Base-by-base conservation (phyloP, 64 coral and sea anemone species). In the Montipora foliosa region DNA sequence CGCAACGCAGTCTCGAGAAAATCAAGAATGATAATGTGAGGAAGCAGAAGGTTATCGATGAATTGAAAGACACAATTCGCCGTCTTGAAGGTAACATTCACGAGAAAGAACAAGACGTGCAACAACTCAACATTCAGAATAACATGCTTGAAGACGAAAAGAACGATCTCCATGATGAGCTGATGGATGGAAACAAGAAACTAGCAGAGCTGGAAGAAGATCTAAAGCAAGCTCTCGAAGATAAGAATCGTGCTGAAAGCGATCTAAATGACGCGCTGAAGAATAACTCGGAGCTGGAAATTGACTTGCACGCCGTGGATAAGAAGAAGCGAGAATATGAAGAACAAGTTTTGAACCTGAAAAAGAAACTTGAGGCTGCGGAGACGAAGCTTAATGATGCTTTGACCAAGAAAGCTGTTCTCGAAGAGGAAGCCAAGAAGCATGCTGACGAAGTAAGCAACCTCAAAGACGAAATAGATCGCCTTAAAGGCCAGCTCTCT, bases 111-210 rank as follows among this genome's bases (percentile, higher is more conserved):
- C 91, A 98, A 48, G 93, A 98, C 49, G 96, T 98, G 12, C 72
- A 86, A 67, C 89, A 98, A 48, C 81, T 92, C 0, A 95, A 98
- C 61, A 89, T 90, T 16, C 90, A 98, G 70, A 98, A 98, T 48
- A 90, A 92, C 80, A 98, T 98, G 81, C 89, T 98, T 6, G 96
- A 98, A 92, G 96, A 98, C 15, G 93, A 98, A 78, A 93, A 93
- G 72, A 94, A 95, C 13, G 93, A 98, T 49, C 91, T 98, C 59
- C 89, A 98, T 49, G 89, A 91, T 44, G 96, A 98, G 51, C 78
- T 95, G 0, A 88, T 94, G 69, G 93, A 95, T 84, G 93, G 70
- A 19, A 98, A 95, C 72, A 98, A 88, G 62, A 88, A 90, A 91
- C 90, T 87, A 5, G 89, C 83, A 8, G 88, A 94, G 13, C 79